Evolutionary conservation across 2,797 vertebrate genomes (phyloP).

Genomic region (Hoplostethus mediterraneus): DNA sequence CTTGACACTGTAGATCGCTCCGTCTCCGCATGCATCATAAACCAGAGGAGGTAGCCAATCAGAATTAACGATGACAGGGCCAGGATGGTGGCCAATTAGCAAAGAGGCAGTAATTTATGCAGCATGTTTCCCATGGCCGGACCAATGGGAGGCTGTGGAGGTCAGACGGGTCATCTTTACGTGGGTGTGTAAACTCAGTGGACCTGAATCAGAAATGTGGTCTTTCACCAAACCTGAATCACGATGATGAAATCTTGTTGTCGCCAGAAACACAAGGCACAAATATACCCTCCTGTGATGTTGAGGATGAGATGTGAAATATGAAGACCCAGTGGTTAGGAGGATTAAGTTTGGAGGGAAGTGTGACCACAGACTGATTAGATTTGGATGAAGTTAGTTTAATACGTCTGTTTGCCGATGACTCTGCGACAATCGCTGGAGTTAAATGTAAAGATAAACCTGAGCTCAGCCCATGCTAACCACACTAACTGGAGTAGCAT

Average conservation of each 20-base stretch:
- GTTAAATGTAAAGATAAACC: too few species aligned
- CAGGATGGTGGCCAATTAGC: slow-evolving; percentile 70
- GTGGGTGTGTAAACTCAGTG: slow-evolving; percentile 33
- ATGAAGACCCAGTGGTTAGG: too few species aligned
- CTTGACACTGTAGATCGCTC: slow-evolving; percentile 42
- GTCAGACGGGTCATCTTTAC: slow-evolving; percentile 44
- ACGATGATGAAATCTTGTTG: slow-evolving; percentile 7
- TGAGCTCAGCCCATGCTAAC: too few species aligned
- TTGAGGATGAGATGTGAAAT: too few species aligned
- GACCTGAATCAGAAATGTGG: slow-evolving; percentile 1
- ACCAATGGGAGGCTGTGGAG: slow-evolving; percentile 45
- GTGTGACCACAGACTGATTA: too few species aligned
- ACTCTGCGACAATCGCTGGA: too few species aligned
- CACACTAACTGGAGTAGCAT: too few species aligned
- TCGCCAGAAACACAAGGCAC: neutral
- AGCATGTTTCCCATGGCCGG: slow-evolving; percentile 53
- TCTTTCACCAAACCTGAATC: slow-evolving; percentile 14
- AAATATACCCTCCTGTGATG: too few species aligned
- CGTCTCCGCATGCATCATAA: slow-evolving; percentile 53
- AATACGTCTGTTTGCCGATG: too few species aligned
- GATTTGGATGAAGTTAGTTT: too few species aligned
- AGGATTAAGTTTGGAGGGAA: too few species aligned
- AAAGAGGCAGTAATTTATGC: slow-evolving; percentile 60
- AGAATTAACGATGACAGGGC: slow-evolving; percentile 63
- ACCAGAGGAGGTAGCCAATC: slow-evolving; percentile 55